Percentiles rank a stretch among this genome's conserved stretches.
phyloP scores from a whole-genome alignment of 2,113 vertebrate genomes.

The Bufo bufo region DNA sequence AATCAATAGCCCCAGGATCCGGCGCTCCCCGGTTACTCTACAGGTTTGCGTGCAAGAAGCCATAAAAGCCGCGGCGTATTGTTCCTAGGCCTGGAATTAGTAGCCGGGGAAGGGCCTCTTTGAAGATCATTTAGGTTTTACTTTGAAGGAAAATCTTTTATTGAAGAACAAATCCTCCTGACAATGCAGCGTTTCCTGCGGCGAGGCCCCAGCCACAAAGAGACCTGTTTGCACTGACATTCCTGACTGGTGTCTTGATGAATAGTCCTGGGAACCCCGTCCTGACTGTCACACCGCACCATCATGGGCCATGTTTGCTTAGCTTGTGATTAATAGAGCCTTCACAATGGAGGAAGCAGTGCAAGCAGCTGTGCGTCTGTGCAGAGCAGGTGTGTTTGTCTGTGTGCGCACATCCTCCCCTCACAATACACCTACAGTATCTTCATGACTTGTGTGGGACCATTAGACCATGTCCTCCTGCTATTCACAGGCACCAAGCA shows the following conservation, averaged over 20 bases:
- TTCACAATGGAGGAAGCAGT: slow-evolving; percentile 34
- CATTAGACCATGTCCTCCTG: slow-evolving; percentile 1
- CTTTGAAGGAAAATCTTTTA: slow-evolving; percentile 51
- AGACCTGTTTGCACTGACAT: slow-evolving; percentile 26
- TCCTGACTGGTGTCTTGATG: slow-evolving; percentile 17
- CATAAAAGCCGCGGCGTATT: background rate
- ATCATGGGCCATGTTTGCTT: slow-evolving; percentile 11
- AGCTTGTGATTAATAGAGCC: slow-evolving; percentile 40
- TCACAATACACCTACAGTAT: slow-evolving; percentile 10
- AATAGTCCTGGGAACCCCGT: background rate
- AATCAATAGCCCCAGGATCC: background rate
- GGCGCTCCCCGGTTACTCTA: background rate
- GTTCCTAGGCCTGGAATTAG: slow-evolving; percentile 36
- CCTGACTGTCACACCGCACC: background rate
- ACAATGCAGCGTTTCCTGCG: slow-evolving; percentile 39
- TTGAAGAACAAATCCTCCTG: slow-evolving; percentile 44
- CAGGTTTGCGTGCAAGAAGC: slow-evolving; percentile 14
- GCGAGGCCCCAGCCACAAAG: slow-evolving; percentile 5
- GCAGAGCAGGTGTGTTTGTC: slow-evolving; percentile 53
- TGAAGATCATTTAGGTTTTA: slow-evolving; percentile 51
- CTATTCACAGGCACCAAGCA: background rate
- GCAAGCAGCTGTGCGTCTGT: slow-evolving; percentile 34
- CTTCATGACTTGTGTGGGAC: background rate
- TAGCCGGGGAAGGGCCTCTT: slow-evolving; percentile 22
- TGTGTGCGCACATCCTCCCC: background rate